Base-by-base conservation (phyloP, 2,888 invertebrate species). In the Clistopyga incitator region DNA sequence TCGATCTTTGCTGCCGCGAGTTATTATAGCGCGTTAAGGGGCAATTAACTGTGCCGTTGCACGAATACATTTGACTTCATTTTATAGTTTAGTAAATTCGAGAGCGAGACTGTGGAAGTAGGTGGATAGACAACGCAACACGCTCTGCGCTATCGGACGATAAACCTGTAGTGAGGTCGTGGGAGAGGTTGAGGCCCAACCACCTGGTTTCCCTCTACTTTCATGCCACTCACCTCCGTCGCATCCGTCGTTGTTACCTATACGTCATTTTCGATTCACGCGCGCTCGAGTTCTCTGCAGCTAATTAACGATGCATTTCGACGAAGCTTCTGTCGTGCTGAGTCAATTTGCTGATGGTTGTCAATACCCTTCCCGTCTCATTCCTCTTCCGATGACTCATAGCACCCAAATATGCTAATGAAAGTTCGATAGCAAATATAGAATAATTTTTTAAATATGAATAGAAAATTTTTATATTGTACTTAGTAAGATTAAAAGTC, bases 91-190 rank as follows among this genome's bases (percentile, higher is more conserved):
- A 61, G 72, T 38, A 23, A 61, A 29, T 47, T 47, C 72, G 56
- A 72, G 54, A 52, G 52, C 42, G 67, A 64, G 38, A 15, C 20
- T 38, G 45, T 54, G 8, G 52, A 72, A 45, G 54, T 34, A 65
- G 42, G 56, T 52, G 52, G 64, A 64, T 29, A 50, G 23, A 25
- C 59, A 29, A 38, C 11, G n/a, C 15, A 29, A 34, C 56, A 15
- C n/a, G 18, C 42, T 74, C 18, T 64, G 38, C 25, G 54, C 70
- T 81, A 81, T 81, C 81, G 75, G 64, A 64, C 64, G 81, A 76
- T 81, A 81, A 76, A 70, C 64, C 64, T 81, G 68, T 59, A 68
- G 61, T 20, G 81, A 81, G 81, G 75, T 81, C 81, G 81, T 76
- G 81, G 75, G 75, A 76, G 68, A 81, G 81, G 70, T 76, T 68